Conservation (phyloP, 2,797 vertebrate genomes). For the Labeo calbasu region DNA sequence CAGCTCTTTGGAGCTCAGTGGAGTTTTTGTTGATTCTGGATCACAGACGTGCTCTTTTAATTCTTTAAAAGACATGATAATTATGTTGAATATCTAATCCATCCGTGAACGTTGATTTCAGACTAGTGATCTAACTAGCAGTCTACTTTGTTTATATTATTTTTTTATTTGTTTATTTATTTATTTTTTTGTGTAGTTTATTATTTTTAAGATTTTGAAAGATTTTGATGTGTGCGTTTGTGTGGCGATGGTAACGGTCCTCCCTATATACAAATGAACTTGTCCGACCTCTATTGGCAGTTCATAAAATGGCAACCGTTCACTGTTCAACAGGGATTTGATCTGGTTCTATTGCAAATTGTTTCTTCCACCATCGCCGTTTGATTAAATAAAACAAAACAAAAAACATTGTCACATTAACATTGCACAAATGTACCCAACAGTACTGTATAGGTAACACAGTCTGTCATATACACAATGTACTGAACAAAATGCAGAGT, state of each 20-base stretch:
- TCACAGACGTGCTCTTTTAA: slow-evolving; percentile 2
- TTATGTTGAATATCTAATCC: neutral
- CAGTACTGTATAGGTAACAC: neutral
- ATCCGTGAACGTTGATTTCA: neutral
- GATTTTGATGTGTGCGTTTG: neutral
- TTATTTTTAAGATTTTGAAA: neutral
- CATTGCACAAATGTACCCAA: neutral
- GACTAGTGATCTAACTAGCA: neutral
- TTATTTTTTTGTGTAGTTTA: neutral
- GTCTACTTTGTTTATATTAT: neutral
- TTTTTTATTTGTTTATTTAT: neutral
- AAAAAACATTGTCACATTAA: neutral
- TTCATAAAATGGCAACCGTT: neutral
- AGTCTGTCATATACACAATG: neutral
- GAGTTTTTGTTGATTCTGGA: slow-evolving; percentile 23
- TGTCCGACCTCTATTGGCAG: neutral
- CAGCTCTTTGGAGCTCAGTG: neutral
- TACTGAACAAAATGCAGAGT: neutral
- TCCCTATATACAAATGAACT: neutral
- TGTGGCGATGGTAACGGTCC: neutral
- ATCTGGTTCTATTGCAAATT: neutral
- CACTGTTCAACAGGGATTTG: neutral
- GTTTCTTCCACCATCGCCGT: neutral
- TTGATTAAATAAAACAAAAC: neutral
- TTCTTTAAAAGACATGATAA: neutral